phyloP scores from a whole-genome alignment of 2,113 vertebrate genomes.

The Sapayoa aenigma region DNA sequence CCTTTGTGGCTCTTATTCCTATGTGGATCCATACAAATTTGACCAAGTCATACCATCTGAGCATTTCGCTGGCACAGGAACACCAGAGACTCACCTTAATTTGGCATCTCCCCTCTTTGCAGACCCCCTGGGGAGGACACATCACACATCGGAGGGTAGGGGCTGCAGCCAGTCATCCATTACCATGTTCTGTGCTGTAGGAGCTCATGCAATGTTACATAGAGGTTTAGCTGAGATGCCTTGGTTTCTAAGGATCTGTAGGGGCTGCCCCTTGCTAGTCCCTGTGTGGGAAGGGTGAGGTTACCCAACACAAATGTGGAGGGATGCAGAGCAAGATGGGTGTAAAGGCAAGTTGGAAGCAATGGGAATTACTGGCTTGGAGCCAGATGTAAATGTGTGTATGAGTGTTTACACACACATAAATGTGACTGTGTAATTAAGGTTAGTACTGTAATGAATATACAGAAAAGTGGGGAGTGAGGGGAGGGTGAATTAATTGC shows the following conservation, averaged over 20 bases:
- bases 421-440: constrained; percentile 2
- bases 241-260: accelerated
- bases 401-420: neutral
- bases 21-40: neutral
- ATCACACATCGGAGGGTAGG: neutral
- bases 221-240: neutral
- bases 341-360: neutral
- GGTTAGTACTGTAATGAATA: neutral
- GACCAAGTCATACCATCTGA: neutral
- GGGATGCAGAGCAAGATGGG: neutral
- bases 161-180: neutral
- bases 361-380: neutral
- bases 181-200: neutral
- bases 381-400: neutral
- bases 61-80: neutral
- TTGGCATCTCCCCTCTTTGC: neutral
- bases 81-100: neutral
- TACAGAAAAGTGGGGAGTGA: neutral
- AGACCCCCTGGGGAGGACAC: neutral
- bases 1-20: neutral
- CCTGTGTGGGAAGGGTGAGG: neutral
- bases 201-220: accelerated
- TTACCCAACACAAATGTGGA: accelerated
- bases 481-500: constrained; percentile 19
- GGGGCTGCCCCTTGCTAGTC: neutral